Conservation (phyloP, 1,140 invertebrate species). For the Drosophila repleta region DNA sequence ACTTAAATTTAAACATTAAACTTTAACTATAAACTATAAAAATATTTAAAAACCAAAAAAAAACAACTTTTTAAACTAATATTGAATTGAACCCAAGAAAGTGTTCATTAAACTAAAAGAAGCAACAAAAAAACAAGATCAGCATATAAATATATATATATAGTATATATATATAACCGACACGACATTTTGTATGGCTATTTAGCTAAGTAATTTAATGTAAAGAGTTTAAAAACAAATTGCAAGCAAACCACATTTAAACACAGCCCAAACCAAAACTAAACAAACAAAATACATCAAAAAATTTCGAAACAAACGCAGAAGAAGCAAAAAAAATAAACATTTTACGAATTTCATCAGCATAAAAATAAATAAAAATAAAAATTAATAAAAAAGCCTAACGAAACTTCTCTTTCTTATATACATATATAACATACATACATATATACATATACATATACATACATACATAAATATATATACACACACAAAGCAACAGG, state of each 20-base stretch:
- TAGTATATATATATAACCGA: conserved; percentile 20
- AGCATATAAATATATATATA: conserved; percentile 18
- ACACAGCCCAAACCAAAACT: conserved; percentile 29
- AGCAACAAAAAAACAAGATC: conserved; percentile 4
- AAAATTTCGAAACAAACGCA: conserved; percentile 45
- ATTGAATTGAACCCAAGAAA: conserved; percentile 82
- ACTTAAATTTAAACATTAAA: conserved; percentile 39
- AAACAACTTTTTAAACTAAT: conserved; percentile 79
- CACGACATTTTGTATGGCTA: conserved; percentile 77
- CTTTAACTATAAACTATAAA: conserved; percentile 45
- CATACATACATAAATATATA: neutral
- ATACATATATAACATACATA: conserved; percentile 34
- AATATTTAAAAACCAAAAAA: conserved; percentile 60
- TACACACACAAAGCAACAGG: conserved; percentile 2
- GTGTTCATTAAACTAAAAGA: conserved; percentile 79
- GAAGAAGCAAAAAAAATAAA: conserved; percentile 45
- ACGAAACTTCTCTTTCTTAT: conserved; percentile 57
- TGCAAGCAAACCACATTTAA: conserved; percentile 8
- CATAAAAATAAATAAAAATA: conserved; percentile 8
- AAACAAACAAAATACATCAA: conserved; percentile 29
- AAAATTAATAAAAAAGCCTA: conserved; percentile 24
- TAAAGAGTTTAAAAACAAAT: conserved; percentile 76
- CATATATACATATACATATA: conserved; percentile 19
- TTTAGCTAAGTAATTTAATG: conserved; percentile 73
- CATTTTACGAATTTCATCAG: conserved; percentile 66